phyloP scores from a whole-genome alignment of 2,888 invertebrate species.

The Dendrolimus pini region DNA sequence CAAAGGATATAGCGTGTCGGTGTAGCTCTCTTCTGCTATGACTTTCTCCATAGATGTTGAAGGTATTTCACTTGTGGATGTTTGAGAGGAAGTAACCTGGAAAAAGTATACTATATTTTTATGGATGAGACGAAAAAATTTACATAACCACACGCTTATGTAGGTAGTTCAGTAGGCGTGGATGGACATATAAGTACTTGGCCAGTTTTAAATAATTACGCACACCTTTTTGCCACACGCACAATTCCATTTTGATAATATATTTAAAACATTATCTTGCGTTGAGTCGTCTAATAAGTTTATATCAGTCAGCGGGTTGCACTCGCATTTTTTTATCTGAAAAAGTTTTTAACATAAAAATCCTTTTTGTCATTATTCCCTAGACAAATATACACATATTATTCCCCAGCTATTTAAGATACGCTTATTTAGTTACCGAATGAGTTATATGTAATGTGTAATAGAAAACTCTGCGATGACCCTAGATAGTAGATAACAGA shows the following conservation, averaged over 20 bases:
- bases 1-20: constrained; percentile 31
- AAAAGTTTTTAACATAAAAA: constrained; percentile 9
- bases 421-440: too few species aligned
- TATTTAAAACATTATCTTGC: constrained; percentile 59
- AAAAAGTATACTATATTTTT: constrained; percentile 1
- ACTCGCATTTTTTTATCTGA: constrained; percentile 67
- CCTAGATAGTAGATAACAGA: too few species aligned
- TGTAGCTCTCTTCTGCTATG: constrained; percentile 25
- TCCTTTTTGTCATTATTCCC: neutral
- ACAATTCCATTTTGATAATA: constrained; percentile 65
- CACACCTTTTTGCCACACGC: constrained; percentile 59
- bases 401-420: too few species aligned
- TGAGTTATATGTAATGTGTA: too few species aligned
- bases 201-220: neutral
- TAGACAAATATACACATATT: neutral
- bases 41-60: constrained; percentile 30
- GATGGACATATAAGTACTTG: neutral
- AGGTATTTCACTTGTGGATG: constrained; percentile 56
- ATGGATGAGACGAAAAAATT: too few species aligned
- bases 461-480: too few species aligned
- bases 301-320: constrained; percentile 55
- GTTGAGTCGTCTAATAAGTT: constrained; percentile 53
- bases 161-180: too few species aligned
- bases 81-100: constrained; percentile 53
- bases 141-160: too few species aligned